A percentile compares a stretch with the other conserved stretches of the same genome.
Conservation (phyloP, 2,888 invertebrate species). For the Mactromeris polynyma region DNA sequence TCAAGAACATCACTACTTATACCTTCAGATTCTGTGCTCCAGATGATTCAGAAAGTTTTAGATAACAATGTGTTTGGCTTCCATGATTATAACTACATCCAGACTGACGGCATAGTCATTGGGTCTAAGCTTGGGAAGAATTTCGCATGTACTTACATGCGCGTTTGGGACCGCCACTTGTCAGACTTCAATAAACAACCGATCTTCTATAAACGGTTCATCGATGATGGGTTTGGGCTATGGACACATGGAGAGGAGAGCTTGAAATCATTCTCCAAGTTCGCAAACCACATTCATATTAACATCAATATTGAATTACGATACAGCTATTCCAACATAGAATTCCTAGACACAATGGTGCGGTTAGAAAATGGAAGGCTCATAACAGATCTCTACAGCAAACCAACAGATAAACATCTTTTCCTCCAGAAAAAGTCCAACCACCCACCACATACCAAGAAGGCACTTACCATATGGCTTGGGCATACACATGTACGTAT, state of each 20-base stretch:
- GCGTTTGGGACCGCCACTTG: not conserved
- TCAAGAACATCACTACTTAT: not conserved
- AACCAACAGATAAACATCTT: no score
- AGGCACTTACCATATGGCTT: no score
- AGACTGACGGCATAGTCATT: not conserved
- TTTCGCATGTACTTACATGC: not conserved
- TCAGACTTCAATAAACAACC: not conserved
- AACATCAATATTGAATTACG: not conserved
- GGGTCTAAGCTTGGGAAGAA: not conserved
- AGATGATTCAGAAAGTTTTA: not conserved
- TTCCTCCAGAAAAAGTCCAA: no score
- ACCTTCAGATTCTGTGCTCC: not conserved
- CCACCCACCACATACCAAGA: no score
- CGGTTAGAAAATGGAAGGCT: no score
- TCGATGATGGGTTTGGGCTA: conserved; percentile 38
- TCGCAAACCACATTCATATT: not conserved
- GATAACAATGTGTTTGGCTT: not conserved
- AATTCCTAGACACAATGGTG: no score
- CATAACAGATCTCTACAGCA: no score
- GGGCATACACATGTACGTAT: no score
- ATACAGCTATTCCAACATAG: not conserved
- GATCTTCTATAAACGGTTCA: conserved; percentile 19
- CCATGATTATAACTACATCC: not conserved
- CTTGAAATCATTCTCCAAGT: not conserved
- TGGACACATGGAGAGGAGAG: not conserved